Base-by-base conservation (phyloP, 2,888 invertebrate species). In the Mimachlamys varia region DNA sequence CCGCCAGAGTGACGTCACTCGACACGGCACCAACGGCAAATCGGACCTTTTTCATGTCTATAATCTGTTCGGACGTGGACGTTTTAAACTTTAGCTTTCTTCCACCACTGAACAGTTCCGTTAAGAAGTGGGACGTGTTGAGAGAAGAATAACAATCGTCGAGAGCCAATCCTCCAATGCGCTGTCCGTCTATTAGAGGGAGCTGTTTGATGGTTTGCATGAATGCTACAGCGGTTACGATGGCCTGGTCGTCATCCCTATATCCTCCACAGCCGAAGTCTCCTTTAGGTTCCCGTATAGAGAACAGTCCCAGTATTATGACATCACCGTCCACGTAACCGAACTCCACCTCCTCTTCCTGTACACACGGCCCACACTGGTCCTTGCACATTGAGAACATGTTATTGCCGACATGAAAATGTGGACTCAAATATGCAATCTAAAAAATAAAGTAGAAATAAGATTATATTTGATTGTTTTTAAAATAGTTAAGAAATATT, bases 1-100 rank as follows among this genome's bases (percentile, higher is more conserved):
- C 87, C 17, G 93, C 88, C 38, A 93, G 89, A 0, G 95, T 91
- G 0, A 95, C 95, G 2, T 93, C 92, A 88, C 94, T 94, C 7
- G 94, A 97, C 91, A 97, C 97, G 0, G 97, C 97, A 1, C 97
- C 97, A 88, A 97, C 96, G 13, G 97, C 97, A 4, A 97, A 97
- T 49, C 94, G 90, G 0, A 95, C 93, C 49, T 92, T 93, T 38
- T 92, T 91, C 88, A 93, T 92, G 87, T 94, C 91, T 38, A 95
- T 93, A 0, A 58, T 87, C 33, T 53, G 38, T 19, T 91, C 90
- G 0, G 93, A 91, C 0, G 3, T 12, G 7, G 89, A 91, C 10
- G 33, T 76, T 76, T 76, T 76, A 89, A 94, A 94, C 7, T 0
- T 89, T 37, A 95, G 38, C 0, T 89, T 90, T 13, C 88, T 90